phyloP scores from a whole-genome alignment of 2,888 invertebrate genomes.

The Idaea biselata region DNA sequence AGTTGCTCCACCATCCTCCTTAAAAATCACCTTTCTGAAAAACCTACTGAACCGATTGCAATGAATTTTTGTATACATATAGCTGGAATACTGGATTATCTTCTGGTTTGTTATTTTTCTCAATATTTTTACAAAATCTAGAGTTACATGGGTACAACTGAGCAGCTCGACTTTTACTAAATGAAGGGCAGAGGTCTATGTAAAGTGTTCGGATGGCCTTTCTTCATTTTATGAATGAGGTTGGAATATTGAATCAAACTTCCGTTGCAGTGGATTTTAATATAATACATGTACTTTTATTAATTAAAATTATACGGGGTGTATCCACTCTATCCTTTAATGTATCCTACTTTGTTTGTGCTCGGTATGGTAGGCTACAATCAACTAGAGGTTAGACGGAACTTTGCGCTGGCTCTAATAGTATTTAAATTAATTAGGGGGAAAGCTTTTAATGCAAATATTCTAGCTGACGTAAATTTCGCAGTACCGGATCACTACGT shows the following conservation, averaged over 20 bases:
- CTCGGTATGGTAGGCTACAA: no score
- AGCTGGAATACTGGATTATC: background rate
- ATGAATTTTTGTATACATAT: background rate
- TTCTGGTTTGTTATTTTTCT: background rate
- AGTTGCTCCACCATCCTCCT: background rate
- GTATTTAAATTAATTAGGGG: no score
- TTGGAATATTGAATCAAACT: background rate
- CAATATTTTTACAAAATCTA: background rate
- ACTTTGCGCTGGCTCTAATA: no score
- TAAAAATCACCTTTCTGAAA: background rate
- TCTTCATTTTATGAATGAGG: background rate
- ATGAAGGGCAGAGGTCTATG: slow-evolving; percentile 1
- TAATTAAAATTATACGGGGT: no score
- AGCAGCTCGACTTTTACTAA: background rate
- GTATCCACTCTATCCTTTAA: no score
- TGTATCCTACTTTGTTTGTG: no score
- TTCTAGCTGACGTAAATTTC: no score
- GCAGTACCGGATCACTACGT: no score
- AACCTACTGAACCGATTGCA: background rate
- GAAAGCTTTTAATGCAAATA: no score
- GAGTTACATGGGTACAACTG: background rate
- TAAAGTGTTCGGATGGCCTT: background rate
- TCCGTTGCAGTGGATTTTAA: background rate
- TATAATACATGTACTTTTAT: background rate
- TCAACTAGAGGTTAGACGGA: no score